These are phyloP conservation scores for Drosophila flavopinicola DNA, from an alignment of 2,888 invertebrate genomes.

Conservation along the genomic window DNA sequence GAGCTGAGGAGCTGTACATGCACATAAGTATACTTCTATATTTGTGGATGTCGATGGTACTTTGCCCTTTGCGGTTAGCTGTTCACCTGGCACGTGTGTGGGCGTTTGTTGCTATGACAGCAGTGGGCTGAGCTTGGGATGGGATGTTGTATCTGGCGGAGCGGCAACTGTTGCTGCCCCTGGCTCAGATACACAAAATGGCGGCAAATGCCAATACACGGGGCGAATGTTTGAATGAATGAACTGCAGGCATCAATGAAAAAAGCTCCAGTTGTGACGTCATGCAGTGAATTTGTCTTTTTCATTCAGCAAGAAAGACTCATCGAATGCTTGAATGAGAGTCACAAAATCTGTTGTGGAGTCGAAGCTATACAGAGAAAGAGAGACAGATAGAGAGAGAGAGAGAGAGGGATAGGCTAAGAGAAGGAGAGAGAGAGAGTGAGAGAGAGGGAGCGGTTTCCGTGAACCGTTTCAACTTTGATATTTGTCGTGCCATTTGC, in stretches of 20 bases:
- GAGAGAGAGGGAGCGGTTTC: conserved; percentile 8
- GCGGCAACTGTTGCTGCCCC: conserved; percentile 50
- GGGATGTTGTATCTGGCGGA: conserved; percentile 3
- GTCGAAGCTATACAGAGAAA: too few species aligned
- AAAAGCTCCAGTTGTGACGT: conserved; percentile 60
- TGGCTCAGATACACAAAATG: conserved; percentile 40
- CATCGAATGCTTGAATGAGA: conserved; percentile 11
- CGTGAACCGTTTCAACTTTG: conserved; percentile 53
- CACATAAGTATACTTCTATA: not conserved
- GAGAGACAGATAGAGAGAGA: conserved; percentile 1
- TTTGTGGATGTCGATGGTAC: conserved; percentile 22
- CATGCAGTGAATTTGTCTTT: conserved; percentile 12
- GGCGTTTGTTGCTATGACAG: conserved; percentile 44
- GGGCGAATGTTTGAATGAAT: conserved; percentile 42
- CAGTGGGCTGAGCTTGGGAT: not conserved
- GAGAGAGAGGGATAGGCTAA: not conserved
- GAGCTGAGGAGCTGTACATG: conserved; percentile 3
- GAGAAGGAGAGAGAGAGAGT: not conserved
- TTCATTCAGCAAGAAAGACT: conserved; percentile 22
- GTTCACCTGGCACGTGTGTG: conserved; percentile 45
- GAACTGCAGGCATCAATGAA: conserved; percentile 59
- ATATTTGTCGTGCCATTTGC: conserved; percentile 23
- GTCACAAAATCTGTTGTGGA: too few species aligned
- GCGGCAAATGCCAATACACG: conserved; percentile 35
- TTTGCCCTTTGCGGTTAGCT: conserved; percentile 71